A percentile compares a stretch with the other conserved stretches of the same genome.
phyloP scores from a whole-genome alignment of 2,888 invertebrate genomes.

The Salticus scenicus region DNA sequence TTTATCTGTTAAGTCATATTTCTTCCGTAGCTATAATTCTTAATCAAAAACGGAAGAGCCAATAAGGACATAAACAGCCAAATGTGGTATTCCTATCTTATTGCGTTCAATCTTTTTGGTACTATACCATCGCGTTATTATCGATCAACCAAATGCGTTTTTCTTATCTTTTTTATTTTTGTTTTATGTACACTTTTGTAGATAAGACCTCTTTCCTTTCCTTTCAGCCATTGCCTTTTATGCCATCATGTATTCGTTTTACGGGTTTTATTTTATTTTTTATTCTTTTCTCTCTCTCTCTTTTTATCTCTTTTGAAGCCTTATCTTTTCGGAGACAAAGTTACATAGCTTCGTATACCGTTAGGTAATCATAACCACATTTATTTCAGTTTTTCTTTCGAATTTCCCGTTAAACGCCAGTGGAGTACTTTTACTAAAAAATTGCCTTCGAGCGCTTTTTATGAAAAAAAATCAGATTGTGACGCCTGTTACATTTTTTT shows the following conservation, averaged over 20 bases:
- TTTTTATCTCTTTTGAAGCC: slow-evolving; percentile 59
- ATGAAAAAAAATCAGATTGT: slow-evolving; percentile 2
- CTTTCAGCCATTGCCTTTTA: slow-evolving; percentile 64
- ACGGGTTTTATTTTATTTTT: slow-evolving; percentile 44
- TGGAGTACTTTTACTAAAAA: neutral
- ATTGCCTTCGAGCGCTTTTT: neutral
- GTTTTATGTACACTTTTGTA: slow-evolving; percentile 61
- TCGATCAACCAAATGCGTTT: slow-evolving; percentile 58
- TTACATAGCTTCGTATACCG: slow-evolving; percentile 42
- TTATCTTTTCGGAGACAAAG: slow-evolving; percentile 55
- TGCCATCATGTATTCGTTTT: slow-evolving; percentile 54
- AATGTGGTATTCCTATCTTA: slow-evolving; percentile 26
- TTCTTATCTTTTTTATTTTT: slow-evolving; percentile 66
- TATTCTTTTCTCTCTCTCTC: slow-evolving; percentile 45
- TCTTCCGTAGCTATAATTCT: neutral
- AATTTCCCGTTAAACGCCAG: neutral
- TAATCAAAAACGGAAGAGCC: slow-evolving; percentile 8
- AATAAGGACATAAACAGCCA: slow-evolving; percentile 57
- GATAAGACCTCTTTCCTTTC: slow-evolving; percentile 63
- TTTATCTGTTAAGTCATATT: too few relatives aligned
- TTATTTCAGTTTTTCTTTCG: slow-evolving; percentile 42
- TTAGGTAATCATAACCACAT: slow-evolving; percentile 55
- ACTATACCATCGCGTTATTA: slow-evolving; percentile 62
- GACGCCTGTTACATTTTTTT: too few relatives aligned
- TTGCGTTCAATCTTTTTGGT: slow-evolving; percentile 57